Percentiles rank a stretch among this genome's conserved stretches.
These are phyloP conservation scores for Prosapia bicincta DNA, from an alignment of 2,888 invertebrate genomes.

Conservation along the genomic window DNA sequence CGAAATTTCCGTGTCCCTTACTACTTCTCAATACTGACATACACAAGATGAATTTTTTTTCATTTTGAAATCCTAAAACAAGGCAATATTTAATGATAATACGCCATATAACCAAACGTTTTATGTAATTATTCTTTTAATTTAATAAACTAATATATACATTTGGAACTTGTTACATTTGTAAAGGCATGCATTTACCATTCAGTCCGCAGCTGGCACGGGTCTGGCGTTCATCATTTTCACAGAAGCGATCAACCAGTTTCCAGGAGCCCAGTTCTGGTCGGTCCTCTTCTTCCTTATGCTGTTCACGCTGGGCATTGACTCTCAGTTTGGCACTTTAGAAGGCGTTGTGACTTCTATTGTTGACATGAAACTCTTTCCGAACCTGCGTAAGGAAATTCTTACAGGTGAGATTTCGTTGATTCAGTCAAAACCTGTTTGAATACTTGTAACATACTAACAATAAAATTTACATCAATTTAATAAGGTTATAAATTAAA, in stretches of 20 bases:
- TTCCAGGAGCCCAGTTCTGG: slow-evolving; percentile 95
- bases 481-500: no score
- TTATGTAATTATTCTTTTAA: no score
- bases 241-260: slow-evolving; percentile 97
- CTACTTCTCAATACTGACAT: no score
- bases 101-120: no score
- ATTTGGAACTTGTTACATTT: background rate
- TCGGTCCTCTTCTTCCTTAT: slow-evolving; percentile 94
- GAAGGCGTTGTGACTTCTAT: slow-evolving; percentile 95
- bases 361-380: slow-evolving; percentile 92
- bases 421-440: no score
- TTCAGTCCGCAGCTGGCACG: slow-evolving; percentile 92
- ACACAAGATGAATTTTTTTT: no score
- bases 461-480: no score
- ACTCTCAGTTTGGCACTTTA: slow-evolving; percentile 93
- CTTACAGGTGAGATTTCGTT: slow-evolving; percentile 43
- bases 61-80: no score
- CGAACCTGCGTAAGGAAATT: slow-evolving; percentile 84
- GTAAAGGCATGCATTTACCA: slow-evolving; percentile 36
- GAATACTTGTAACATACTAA: no score
- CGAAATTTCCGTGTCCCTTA: no score
- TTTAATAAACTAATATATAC: no score
- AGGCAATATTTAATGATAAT: no score
- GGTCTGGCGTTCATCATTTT: slow-evolving; percentile 96
- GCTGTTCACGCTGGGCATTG: slow-evolving; percentile 94